Base-by-base conservation (phyloP, 2,888 invertebrate genomes). In the Yponomeuta cagnagella region DNA sequence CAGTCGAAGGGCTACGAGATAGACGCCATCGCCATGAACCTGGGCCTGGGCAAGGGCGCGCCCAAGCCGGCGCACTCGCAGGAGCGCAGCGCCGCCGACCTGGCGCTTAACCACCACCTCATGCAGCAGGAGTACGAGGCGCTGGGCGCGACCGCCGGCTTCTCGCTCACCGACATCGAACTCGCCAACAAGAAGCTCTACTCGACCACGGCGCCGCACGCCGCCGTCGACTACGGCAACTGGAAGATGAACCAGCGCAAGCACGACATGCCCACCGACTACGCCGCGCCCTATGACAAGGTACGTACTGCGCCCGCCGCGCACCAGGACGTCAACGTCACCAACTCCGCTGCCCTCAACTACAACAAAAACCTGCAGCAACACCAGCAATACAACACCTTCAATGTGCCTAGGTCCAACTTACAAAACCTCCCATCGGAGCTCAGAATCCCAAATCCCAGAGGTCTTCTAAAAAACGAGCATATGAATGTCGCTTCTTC, bases 161-260 rank as follows among this genome's bases (percentile, higher is more conserved):
- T 90, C 76, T 88, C 89, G 4, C 79, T 91, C n/a, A 90, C 81
- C 72, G 91, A 91, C 71, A 90, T 91, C 73, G 91, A 92, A 74
- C 65, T 88, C 64, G 90, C 90, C 0, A 91, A 90, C 73, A 92
- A 91, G 73, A 92, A 91, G 74, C 75, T 91, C 15, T 92, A 86
- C 77, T 78, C 85, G 30, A 82, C 85, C 74, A 74, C 83, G 1
- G 73, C 87, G n/a, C 75, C 87, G 10, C 74, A 83, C 63, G 58
- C 74, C 4, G 86, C 87, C 5, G 76, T 90, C 65, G 89, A 91
- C 75, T 91, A 89, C 74, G 90, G 89, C 23, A 90, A 88, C 75
- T 91, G 90, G 90, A 91, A 90, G 76, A 81, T 87, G 74, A 72
- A 83, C 15, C 88, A 80, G 75, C 88, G 83, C 10, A 89, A 89